These are phyloP conservation scores for Spatulosminthurus flaviceps DNA, from an alignment of 2,888 invertebrate genomes.

Conservation along the genomic window DNA sequence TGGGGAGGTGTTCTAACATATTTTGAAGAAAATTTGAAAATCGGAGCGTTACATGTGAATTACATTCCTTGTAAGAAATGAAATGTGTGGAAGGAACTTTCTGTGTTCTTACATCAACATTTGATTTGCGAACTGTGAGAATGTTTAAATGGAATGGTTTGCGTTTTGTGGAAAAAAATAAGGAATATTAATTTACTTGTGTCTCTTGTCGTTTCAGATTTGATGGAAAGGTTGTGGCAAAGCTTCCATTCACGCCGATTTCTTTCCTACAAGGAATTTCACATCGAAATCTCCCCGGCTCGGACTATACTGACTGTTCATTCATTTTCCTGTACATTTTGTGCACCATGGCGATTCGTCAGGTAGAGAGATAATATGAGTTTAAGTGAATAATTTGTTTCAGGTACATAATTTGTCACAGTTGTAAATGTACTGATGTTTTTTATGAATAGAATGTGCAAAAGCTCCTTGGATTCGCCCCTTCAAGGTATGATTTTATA, in stretches of 20 bases:
- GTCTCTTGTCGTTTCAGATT: conserved; percentile 72
- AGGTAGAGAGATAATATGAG: conserved; percentile 69
- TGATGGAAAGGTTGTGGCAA: conserved; percentile 97
- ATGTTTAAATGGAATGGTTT: no score
- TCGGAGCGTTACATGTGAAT: not conserved
- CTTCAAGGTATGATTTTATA: conserved; percentile 70
- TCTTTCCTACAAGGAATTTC: conserved; percentile 96
- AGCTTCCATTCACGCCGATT: conserved; percentile 94
- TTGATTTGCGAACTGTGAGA: no score
- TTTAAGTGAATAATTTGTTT: no score
- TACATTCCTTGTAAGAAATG: no score
- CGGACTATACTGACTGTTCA: conserved; percentile 97
- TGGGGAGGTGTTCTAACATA: no score
- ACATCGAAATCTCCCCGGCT: conserved; percentile 94
- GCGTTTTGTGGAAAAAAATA: no score
- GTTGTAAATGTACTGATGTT: not conserved
- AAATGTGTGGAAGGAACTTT: no score
- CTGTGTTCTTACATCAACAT: no score
- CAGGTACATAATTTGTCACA: not conserved
- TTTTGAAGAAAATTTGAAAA: no score
- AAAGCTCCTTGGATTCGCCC: conserved; percentile 95
- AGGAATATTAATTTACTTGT: no score
- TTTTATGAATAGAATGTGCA: conserved; percentile 88
- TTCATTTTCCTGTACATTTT: conserved; percentile 99
- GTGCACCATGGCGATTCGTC: conserved; percentile 99